A percentile compares a stretch with the other conserved stretches of the same genome.
Conservation (phyloP, 2,113 vertebrate species). For the Ciconia maguari region DNA sequence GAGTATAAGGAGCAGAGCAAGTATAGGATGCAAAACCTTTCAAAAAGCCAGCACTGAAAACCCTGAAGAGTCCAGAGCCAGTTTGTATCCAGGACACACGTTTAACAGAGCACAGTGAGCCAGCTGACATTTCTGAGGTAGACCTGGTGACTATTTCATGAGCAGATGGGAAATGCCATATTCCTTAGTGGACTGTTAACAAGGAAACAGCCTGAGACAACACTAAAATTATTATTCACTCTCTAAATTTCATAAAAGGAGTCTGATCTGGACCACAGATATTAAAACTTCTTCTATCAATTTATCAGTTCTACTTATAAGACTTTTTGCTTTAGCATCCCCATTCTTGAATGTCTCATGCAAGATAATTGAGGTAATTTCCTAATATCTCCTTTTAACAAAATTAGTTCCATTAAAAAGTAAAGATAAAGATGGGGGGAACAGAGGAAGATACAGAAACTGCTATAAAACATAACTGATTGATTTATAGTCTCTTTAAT, state of each 20-base stretch:
- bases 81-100: not conserved
- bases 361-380: conserved; percentile 46
- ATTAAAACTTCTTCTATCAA: not conserved
- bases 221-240: not conserved
- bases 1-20: not conserved
- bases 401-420: conserved; percentile 38
- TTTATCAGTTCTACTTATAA: not conserved
- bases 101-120: not conserved
- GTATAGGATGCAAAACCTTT: not conserved
- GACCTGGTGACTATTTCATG: conserved; percentile 16
- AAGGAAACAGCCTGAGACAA: conserved; percentile 31
- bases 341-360: not conserved
- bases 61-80: not conserved
- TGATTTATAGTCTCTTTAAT: conserved; percentile 37
- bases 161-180: conserved; percentile 17
- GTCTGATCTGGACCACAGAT: not conserved
- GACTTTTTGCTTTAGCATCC: not conserved
- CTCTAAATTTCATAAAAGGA: not conserved
- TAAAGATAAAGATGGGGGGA: not conserved
- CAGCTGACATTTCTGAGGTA: not conserved
- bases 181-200: not conserved
- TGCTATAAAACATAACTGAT: conserved; percentile 22
- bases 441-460: not conserved
- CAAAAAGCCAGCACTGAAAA: not conserved
- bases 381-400: conserved; percentile 10